Evolutionary conservation across 2,113 vertebrate species (phyloP), one percentile per base, ranked within the genome.

Genomic region (Oreocharis arfaki): DNA sequence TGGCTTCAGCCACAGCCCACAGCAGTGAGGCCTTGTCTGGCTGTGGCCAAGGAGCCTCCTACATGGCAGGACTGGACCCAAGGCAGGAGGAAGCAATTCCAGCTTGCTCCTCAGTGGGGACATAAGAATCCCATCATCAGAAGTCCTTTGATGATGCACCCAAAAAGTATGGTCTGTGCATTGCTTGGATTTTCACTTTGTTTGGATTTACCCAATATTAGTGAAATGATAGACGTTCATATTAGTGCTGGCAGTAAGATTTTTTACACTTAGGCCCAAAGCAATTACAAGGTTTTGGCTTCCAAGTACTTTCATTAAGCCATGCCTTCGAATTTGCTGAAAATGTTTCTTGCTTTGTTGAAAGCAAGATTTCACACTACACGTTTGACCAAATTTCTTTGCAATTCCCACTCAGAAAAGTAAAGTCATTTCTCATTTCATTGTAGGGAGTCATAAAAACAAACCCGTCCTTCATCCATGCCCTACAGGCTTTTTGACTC

Each of bases 341-440:
- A 95, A 83, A 90, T 9, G 12, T 18, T 82, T 70, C 56, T 75
- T 1, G 2, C 39, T 87, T 82, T 90, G 78, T 84, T 93, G 90
- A 91, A 94, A 96, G 30, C 50, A 93, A 70, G 68, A 83, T 90
- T 95, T 90, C 63, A 74, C 68, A 82, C 55, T 57, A 32, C 4
- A 2, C 16, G 22, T 91, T 86, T 79, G 74, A 94, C 49, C n/a
- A 90, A 90, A 79, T 33, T 59, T 93, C 75, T 76, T 81, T 50
- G 30, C 35, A 61, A 89, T 73, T 85, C n/a, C 70, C 3, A 2
- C 41, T 76, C 71, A 85, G 84, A 64, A 95, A 87, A 67, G 13
- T 32, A 30, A 89, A 87, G 27, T 53, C 0, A 42, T 79, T 80
- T 89, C 70, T 90, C 10, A 55, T 87, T 90, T 93, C 35, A 67